Conservation (phyloP, 1,140 invertebrate species). For the Lasioglossum albipes region DNA sequence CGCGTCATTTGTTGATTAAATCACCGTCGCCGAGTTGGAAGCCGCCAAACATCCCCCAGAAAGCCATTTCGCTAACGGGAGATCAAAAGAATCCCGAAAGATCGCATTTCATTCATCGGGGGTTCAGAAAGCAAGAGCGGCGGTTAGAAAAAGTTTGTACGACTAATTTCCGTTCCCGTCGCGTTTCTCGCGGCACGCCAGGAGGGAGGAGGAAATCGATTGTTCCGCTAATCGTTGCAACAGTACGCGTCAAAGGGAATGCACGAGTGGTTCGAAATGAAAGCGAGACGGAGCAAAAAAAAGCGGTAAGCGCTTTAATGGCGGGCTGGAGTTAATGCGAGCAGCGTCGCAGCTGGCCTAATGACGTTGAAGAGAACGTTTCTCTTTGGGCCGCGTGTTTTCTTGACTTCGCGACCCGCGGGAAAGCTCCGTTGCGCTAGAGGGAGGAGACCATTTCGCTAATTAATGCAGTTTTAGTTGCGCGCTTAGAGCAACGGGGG, state of each 20-base stretch:
- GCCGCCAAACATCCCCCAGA: too few species aligned
- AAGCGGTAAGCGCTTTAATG: slow-evolving; percentile 13
- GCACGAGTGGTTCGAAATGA: slow-evolving; percentile 5
- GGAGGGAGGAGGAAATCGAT: slow-evolving; percentile 11
- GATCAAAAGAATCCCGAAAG: not conserved
- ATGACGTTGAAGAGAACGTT: slow-evolving; percentile 12
- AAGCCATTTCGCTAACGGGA: not conserved
- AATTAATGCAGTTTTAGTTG: slow-evolving; percentile 47
- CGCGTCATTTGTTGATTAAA: too few species aligned
- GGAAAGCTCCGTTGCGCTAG: not conserved
- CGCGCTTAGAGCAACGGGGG: not conserved
- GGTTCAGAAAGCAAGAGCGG: not conserved
- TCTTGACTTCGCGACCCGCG: not conserved
- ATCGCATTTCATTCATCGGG: not conserved
- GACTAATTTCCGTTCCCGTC: not conserved
- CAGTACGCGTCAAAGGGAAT: slow-evolving; percentile 7
- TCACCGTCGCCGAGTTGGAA: too few species aligned
- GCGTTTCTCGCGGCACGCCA: not conserved
- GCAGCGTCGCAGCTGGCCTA: slow-evolving; percentile 2
- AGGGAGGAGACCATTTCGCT: not conserved
- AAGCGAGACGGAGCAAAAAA: not conserved
- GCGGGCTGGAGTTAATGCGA: slow-evolving; percentile 5
- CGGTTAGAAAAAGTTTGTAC: not conserved
- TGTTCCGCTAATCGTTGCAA: slow-evolving; percentile 14
- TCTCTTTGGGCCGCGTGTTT: slow-evolving; percentile 18